Base-by-base conservation (phyloP, 2,888 invertebrate genomes). In the Eupithecia pulchellata region DNA sequence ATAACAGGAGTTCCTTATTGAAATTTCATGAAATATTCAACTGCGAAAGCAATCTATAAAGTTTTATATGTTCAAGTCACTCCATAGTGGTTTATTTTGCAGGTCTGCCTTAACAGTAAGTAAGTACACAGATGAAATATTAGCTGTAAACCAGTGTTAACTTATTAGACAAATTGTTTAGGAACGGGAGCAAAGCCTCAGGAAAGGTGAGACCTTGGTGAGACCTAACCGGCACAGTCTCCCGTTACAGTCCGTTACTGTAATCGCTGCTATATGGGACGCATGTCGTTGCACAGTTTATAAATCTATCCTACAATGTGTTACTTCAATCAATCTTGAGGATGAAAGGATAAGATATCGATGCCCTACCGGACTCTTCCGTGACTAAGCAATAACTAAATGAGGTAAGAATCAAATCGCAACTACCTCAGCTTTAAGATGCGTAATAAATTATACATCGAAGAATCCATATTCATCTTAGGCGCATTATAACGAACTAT, bases 221-320 rank as follows among this genome's bases (percentile, higher is more conserved):
- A 65, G 67, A 58, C 69, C 69, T 82, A 87, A 88, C 84, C 83
- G 82, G 87, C 81, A 79, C 84, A 73, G 71, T 75, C 82, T 84
- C 85, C 91, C 90, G 91, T 91, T 90, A 89, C 80, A 27, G 36
- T 85, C 91, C 87, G 91, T 88, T 89, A 89, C 77, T 77, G 80
- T 84, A 81, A 86, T 86, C 79, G 77, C 80, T 78, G 82, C 78
- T 83, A 79, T 81, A 84, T 82, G 78, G 79, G 78, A 78, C 82
- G 78, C 79, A 72, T 76, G 77, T 79, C 73, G 75, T 78, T 77
- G 75, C 71, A 79, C 29, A 64, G 70, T n/a, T n/a, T 27, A 71
- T 75, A 73, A 72, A 72, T 72, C 47, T 64, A 74, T 30, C 73
- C 70, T 65, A 63, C 57, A 64, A 66, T 64, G 64, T 68, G 30